Evolutionary conservation across 2,113 vertebrate genomes (phyloP).

Genomic region (Microtus richardsoni): DNA sequence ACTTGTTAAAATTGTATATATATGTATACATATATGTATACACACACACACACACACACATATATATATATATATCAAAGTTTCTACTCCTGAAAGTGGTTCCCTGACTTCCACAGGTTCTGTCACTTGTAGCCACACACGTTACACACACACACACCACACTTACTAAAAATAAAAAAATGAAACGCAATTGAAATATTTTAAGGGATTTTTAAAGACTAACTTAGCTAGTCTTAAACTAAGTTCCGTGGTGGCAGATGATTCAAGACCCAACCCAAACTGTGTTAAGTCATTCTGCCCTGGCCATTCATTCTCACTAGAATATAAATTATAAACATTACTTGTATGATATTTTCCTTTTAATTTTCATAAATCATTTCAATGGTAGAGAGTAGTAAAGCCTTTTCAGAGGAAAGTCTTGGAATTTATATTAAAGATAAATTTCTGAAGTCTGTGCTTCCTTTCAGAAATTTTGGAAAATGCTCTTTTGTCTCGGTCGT

Average conservation of each 20-base stretch:
- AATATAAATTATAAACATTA: conserved; percentile 3
- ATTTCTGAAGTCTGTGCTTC: not conserved
- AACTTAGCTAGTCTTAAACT: not conserved
- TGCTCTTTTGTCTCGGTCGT: not conserved
- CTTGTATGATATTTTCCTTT: not conserved
- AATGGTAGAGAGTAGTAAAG: not conserved
- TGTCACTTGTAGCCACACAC: not conserved
- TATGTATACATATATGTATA: too few relatives aligned
- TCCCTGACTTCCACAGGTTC: not conserved
- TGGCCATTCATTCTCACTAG: not conserved
- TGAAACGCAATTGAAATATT: not conserved
- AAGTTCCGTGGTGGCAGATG: not conserved
- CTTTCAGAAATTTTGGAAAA: conserved; percentile 33
- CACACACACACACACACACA: too few relatives aligned
- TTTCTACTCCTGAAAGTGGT: not conserved
- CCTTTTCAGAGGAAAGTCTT: not conserved
- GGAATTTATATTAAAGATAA: conserved; percentile 22
- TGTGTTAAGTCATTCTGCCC: not conserved
- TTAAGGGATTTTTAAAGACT: not conserved
- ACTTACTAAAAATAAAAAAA: not conserved
- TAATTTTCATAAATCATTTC: not conserved
- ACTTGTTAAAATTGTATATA: not conserved
- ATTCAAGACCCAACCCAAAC: not conserved
- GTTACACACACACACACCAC: not conserved
- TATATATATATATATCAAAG: too few relatives aligned